Conservation (phyloP, 2,113 vertebrate species). For the Sinocyclocheilus maitianheensis region DNA sequence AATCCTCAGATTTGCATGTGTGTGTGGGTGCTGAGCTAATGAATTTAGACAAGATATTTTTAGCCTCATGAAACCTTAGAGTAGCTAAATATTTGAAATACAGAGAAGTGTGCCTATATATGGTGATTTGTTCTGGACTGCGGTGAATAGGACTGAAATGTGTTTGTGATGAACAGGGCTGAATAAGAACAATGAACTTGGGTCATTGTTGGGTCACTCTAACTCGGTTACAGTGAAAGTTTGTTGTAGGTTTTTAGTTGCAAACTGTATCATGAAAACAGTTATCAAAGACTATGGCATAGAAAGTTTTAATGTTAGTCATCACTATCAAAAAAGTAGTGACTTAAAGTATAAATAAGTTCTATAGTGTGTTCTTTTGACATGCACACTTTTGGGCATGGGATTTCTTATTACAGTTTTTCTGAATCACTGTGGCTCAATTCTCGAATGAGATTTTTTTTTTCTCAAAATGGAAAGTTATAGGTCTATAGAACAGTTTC, state of each 20-base stretch:
- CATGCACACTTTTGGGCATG: not conserved
- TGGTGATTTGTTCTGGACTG: constrained; percentile 14
- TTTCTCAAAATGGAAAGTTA: constrained; percentile 51
- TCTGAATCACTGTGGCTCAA: not conserved
- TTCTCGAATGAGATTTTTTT: not conserved
- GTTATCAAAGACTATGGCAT: not conserved
- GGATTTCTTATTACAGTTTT: not conserved
- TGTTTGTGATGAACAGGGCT: constrained; percentile 18
- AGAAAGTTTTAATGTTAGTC: not conserved
- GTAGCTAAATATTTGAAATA: constrained; percentile 29
- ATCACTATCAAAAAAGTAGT: not conserved
- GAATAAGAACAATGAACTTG: not conserved
- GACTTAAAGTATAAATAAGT: not conserved
- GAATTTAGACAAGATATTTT: constrained; percentile 31
- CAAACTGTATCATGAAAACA: not conserved
- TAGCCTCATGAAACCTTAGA: constrained; percentile 25
- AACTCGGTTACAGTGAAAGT: not conserved
- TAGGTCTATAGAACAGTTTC: constrained; percentile 55
- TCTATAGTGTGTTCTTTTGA: not conserved
- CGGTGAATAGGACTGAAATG: not conserved
- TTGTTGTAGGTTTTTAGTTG: not conserved
- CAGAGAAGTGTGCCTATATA: constrained; percentile 20
- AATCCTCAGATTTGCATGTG: not conserved
- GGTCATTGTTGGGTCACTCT: not conserved
- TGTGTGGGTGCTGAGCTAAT: constrained; percentile 30